phyloP scores from a whole-genome alignment of 2,888 invertebrate species.

The Cyclophora punctaria region DNA sequence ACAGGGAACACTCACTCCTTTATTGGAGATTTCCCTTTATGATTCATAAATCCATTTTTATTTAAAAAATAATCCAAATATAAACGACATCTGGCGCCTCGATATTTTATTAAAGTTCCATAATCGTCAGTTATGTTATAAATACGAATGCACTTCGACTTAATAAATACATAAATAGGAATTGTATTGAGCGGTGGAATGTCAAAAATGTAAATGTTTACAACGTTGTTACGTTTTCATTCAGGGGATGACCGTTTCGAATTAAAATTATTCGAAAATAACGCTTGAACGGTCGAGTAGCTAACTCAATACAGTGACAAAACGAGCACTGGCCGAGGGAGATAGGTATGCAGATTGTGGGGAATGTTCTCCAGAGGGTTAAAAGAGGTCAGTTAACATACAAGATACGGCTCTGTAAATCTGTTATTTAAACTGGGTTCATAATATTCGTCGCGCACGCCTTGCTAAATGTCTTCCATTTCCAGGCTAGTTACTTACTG shows the following conservation, averaged over 20 bases:
- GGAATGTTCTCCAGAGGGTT: conserved; percentile 20
- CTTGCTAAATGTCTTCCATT: background rate
- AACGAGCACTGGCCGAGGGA: conserved; percentile 25
- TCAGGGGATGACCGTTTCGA: conserved; percentile 26
- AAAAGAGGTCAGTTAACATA: conserved; percentile 27
- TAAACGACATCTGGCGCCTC: no score
- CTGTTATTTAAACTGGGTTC: conserved; percentile 25
- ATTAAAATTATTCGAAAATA: conserved; percentile 31
- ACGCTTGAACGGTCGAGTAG: conserved; percentile 22
- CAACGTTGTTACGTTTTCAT: conserved; percentile 23
- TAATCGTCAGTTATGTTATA: background rate
- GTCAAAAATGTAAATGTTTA: conserved; percentile 23
- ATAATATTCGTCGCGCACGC: conserved; percentile 9
- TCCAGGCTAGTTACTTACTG: background rate
- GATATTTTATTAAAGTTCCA: background rate
- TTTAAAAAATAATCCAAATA: conserved; percentile 20
- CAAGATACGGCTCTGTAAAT: conserved; percentile 30
- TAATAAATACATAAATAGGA: conserved; percentile 13
- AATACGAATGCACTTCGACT: conserved; percentile 1
- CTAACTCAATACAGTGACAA: conserved; percentile 33
- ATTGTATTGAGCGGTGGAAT: conserved; percentile 14
- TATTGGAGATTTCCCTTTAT: conserved; percentile 54
- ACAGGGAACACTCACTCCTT: conserved; percentile 48
- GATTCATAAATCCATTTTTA: conserved; percentile 40
- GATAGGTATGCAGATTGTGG: conserved; percentile 35